Evolutionary conservation across 2,797 vertebrate species (phyloP).

Genomic region (Rhinella marina): DNA sequence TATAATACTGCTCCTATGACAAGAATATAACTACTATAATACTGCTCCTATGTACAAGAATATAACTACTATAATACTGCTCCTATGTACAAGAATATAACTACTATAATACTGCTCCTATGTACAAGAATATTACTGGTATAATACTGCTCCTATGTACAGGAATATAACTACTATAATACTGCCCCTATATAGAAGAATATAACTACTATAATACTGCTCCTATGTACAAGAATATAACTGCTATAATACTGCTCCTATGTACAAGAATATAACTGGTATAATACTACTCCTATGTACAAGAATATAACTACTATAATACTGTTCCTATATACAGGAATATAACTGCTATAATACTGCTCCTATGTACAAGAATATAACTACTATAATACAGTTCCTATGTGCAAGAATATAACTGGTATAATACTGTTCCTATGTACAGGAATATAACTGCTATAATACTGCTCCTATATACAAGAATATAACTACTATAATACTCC

Average conservation of each 20-base stretch:
- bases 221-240: not conserved
- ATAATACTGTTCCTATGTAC: too few species aligned
- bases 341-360: too few species aligned
- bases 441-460: too few species aligned
- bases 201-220: slow-evolving; percentile 20
- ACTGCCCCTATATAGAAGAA: not conserved
- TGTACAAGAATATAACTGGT: too few species aligned
- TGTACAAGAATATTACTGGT: not conserved
- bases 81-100: slow-evolving; percentile 2
- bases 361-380: too few species aligned
- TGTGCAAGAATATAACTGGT: too few species aligned
- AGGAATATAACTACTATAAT: slow-evolving; percentile 10
- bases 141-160: slow-evolving; percentile 3
- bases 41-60: not conserved
- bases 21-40: slow-evolving; percentile 15
- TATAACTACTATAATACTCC: too few species aligned
- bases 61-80: slow-evolving; percentile 8
- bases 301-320: too few species aligned
- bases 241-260: not conserved
- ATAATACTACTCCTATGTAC: too few species aligned
- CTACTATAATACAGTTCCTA: too few species aligned
- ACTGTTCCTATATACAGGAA: too few species aligned
- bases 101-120: slow-evolving; percentile 9
- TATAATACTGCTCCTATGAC: slow-evolving; percentile 1
- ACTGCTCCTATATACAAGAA: too few species aligned